These are phyloP conservation scores for Drosophila biarmipes DNA, from an alignment of 1,140 invertebrate genomes.

Conservation along the genomic window DNA sequence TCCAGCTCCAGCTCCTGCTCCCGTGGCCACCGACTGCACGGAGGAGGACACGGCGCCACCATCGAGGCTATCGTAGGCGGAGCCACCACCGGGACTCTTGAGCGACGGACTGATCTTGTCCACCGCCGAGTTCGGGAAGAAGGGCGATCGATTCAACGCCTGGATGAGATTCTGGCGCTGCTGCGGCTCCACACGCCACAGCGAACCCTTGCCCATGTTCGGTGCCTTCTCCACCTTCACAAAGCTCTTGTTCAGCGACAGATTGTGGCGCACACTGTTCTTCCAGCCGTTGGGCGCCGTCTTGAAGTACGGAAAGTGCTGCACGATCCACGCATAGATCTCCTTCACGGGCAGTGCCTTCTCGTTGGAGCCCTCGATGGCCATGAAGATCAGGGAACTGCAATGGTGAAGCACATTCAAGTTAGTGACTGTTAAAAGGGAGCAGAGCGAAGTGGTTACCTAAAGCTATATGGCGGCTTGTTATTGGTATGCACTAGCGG, in stretches of 20 bases:
- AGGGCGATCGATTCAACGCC: constrained; percentile 92
- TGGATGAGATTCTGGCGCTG: constrained; percentile 94
- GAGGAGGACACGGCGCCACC: not conserved
- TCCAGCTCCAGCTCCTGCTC: constrained; percentile 2
- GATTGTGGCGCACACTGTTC: constrained; percentile 97
- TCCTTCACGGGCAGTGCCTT: constrained; percentile 97
- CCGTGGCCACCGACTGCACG: not conserved
- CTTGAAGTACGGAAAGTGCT: constrained; percentile 98
- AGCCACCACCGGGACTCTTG: constrained; percentile 60
- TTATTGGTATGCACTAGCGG: constrained; percentile 92
- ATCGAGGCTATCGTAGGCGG: constrained; percentile 51
- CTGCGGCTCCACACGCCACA: constrained; percentile 97
- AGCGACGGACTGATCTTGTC: constrained; percentile 79
- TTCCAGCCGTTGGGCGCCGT: constrained; percentile 99
- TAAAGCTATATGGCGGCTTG: constrained; percentile 95
- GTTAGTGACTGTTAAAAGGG: too few species aligned
- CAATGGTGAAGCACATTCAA: not conserved
- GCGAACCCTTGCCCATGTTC: constrained; percentile 96
- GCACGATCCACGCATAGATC: constrained; percentile 98
- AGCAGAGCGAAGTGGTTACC: constrained; percentile 60
- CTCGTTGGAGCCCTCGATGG: constrained; percentile 95
- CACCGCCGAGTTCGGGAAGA: constrained; percentile 88
- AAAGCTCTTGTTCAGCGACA: constrained; percentile 98
- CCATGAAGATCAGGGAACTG: constrained; percentile 98
- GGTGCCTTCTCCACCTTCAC: constrained; percentile 97